A percentile compares a stretch with the other conserved stretches of the same genome.
These are phyloP conservation scores for Autographa pulchrina DNA, from an alignment of 2,888 invertebrate genomes.

Conservation along the genomic window DNA sequence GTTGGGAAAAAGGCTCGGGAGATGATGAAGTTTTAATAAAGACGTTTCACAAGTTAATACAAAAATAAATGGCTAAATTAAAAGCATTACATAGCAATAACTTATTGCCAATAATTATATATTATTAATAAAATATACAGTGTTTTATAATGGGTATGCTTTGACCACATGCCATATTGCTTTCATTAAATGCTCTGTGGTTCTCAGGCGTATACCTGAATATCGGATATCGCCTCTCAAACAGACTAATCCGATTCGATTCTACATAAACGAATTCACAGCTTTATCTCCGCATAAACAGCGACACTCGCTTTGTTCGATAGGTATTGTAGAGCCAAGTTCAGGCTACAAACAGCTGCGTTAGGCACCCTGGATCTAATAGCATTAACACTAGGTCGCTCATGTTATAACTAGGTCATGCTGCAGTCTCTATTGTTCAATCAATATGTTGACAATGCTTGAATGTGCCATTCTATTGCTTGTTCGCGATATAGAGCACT, in stretches of 20 bases:
- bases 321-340: conserved; percentile 26
- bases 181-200: background rate
- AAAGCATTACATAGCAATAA: background rate
- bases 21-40: too few relatives aligned
- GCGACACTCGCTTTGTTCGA: conserved; percentile 14
- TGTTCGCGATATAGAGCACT: conserved; percentile 20
- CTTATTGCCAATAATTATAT: too few relatives aligned
- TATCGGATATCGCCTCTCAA: background rate
- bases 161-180: too few relatives aligned
- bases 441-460: conserved; percentile 71
- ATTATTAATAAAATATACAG: too few relatives aligned
- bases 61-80: background rate
- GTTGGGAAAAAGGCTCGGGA: too few relatives aligned
- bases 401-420: conserved; percentile 79
- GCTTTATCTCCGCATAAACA: background rate
- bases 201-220: background rate
- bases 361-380: conserved; percentile 63
- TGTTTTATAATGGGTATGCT: too few relatives aligned
- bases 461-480: conserved; percentile 32
- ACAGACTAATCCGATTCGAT: background rate
- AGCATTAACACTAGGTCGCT: conserved; percentile 75
- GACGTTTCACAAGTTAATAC: background rate
- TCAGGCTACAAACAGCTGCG: conserved; percentile 35
- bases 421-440: conserved; percentile 74
- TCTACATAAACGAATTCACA: background rate